These are phyloP conservation scores for Cydia pomonella DNA, from an alignment of 1,140 invertebrate species.

Conservation along the genomic window DNA sequence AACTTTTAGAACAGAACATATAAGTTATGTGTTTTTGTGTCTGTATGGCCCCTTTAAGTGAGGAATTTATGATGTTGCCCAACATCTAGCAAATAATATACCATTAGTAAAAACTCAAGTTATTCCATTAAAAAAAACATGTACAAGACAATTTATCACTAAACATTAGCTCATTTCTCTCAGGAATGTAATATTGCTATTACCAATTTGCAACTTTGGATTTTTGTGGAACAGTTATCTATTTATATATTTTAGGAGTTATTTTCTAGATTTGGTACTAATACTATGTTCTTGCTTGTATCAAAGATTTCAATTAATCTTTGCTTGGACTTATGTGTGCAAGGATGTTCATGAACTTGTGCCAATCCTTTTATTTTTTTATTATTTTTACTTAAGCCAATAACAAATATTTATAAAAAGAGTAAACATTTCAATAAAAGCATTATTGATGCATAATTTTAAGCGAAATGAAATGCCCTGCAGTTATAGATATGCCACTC, in stretches of 20 bases:
- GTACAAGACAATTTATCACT: background rate
- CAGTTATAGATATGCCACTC: too few relatives aligned
- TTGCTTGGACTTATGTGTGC: slow-evolving; percentile 2
- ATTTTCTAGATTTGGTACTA: slow-evolving; percentile 19
- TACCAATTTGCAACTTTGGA: too few relatives aligned
- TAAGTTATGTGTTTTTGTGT: background rate
- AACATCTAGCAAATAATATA: background rate
- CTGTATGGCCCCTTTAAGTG: background rate
- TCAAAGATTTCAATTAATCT: background rate
- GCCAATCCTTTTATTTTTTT: background rate
- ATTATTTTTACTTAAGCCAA: background rate
- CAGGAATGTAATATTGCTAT: too few relatives aligned
- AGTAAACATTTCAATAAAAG: too few relatives aligned
- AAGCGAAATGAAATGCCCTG: too few relatives aligned
- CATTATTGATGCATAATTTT: too few relatives aligned
- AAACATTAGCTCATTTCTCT: background rate
- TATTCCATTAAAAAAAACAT: background rate
- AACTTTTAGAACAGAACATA: background rate
- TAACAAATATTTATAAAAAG: too few relatives aligned
- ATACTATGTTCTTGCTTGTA: background rate
- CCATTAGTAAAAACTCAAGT: background rate
- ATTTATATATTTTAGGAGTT: background rate
- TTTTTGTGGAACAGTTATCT: background rate
- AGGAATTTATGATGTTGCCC: background rate
- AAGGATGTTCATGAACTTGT: background rate